Evolutionary conservation across 2,888 invertebrate species (phyloP).

Genomic region (Hydroisotoma schaefferi): DNA sequence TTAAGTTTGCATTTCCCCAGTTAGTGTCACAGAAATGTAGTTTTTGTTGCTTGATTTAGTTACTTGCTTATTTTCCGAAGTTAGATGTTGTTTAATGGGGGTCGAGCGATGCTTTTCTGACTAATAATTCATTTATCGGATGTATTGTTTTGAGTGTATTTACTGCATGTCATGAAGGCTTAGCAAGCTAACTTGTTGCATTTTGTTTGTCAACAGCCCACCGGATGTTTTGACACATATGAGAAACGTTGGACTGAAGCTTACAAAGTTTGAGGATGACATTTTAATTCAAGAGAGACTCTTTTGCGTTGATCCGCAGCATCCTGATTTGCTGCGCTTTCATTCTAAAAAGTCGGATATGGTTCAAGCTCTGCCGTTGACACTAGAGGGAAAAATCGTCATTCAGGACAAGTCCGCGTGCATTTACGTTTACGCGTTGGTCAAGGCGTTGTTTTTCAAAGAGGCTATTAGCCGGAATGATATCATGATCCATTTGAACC

Average conservation of each 20-base stretch:
- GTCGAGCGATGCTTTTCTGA: no score
- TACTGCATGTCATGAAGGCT: no score
- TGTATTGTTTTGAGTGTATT: no score
- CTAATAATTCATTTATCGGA: no score
- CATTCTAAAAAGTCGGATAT: conserved; percentile 33
- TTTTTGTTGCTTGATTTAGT: no score
- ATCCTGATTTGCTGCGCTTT: conserved; percentile 31
- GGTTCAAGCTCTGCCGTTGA: conserved; percentile 4
- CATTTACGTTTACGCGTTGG: conserved; percentile 34
- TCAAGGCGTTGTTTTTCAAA: conserved; percentile 32
- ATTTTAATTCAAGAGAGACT: conserved; percentile 35
- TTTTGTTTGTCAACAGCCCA: conserved; percentile 8
- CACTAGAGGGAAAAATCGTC: conserved; percentile 23
- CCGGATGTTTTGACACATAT: neutral
- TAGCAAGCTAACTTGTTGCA: no score
- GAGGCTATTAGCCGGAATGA: conserved; percentile 31
- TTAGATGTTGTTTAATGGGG: no score
- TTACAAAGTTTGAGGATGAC: conserved; percentile 41
- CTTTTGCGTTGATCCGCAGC: neutral
- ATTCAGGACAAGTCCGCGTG: conserved; percentile 44
- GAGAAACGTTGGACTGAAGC: conserved; percentile 21
- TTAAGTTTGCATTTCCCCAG: no score
- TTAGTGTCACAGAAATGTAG: no score
- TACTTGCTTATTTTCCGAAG: no score
- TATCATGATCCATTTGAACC: conserved; percentile 22